Evolutionary conservation across 2,888 invertebrate species (phyloP), one percentile per base, ranked within the genome.

Genomic region (Leptopilina myrica): DNA sequence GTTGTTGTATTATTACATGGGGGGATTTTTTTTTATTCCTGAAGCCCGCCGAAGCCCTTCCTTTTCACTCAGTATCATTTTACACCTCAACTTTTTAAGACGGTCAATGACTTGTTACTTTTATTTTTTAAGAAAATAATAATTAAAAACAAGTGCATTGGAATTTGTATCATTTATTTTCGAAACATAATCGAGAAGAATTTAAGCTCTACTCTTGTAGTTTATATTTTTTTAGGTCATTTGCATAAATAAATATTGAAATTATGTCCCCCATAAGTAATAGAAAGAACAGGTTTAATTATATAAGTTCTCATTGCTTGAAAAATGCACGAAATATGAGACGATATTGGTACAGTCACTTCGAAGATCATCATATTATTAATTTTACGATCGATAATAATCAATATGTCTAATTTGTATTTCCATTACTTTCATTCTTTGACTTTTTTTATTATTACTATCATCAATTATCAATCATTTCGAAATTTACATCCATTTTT

Each of bases 31-130:
- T 76, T 76, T 64, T 56, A 77, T 78, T 69, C 78, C 26, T 49
- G 80, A 80, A 80, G 67, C 76, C 80, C 66, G 26, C 64, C 59
- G 81, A 83, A 81, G 80, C 81, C 83, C 78, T 76, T 81, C 79
- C 77, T 76, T 26, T 66, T 40, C 43, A 11, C 59, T 49, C 12
- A 49, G 56, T 80, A 75, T 81, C 78, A 75, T 69, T 66, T 81
- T 80, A 76, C 81, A 67, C 56, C 56, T 49, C 62, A 49, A 62
- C 49, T 65, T 43, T 33, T 53, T 20, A 43, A 53, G 53, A n/a
- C 64, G 80, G 81, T 80, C 78, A 80, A 78, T 78, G 78, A 76
- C 80, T 77, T 65, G 26, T 20, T 14, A 56, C 8, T 56, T 73
- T 56, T n/a, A n/a, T 56, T 11, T 56, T 40, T 9, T 33, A 43